Evolutionary conservation across 2,888 invertebrate species (phyloP).

Genomic region (Helobdella robusta): DNA sequence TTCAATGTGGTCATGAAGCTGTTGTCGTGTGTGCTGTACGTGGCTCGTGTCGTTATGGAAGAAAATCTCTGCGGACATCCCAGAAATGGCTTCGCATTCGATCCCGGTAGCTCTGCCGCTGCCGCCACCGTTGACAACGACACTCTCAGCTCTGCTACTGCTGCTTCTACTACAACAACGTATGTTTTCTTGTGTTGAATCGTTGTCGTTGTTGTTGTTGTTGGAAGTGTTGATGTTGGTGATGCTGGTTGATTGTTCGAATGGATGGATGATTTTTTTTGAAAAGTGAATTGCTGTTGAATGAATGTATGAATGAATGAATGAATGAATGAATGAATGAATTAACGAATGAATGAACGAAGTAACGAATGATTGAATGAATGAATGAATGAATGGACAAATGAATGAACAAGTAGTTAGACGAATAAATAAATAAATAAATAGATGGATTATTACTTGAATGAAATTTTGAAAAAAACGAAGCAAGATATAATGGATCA

Average conservation of each 20-base stretch:
- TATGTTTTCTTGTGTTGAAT: not conserved
- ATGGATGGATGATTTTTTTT: not conserved
- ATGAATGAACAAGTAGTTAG: constrained; percentile 1
- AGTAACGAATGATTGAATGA: constrained; percentile 10
- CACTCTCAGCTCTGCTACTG: not conserved
- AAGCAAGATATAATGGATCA: too few species aligned
- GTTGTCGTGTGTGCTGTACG: constrained; percentile 88
- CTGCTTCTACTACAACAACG: not conserved
- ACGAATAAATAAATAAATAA: not conserved
- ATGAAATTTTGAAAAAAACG: too few species aligned
- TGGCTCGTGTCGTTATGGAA: constrained; percentile 82
- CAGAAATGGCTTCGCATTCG: not conserved
- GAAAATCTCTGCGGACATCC: constrained; percentile 10
- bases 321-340: not conserved
- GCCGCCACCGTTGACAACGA: not conserved
- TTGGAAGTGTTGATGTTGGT: not conserved
- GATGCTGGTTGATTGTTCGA: constrained; percentile 1
- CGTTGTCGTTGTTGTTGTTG: not conserved
- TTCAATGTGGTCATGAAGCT: constrained; percentile 94
- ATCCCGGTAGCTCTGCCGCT: too few species aligned
- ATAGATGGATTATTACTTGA: not conserved
- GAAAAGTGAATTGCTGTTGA: not conserved
- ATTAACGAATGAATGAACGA: constrained; percentile 10
- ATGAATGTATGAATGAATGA: constrained; percentile 8
- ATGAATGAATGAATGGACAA: not conserved